phyloP scores from a whole-genome alignment of 2,113 vertebrate species.

The Xenopus tropicalis region DNA sequence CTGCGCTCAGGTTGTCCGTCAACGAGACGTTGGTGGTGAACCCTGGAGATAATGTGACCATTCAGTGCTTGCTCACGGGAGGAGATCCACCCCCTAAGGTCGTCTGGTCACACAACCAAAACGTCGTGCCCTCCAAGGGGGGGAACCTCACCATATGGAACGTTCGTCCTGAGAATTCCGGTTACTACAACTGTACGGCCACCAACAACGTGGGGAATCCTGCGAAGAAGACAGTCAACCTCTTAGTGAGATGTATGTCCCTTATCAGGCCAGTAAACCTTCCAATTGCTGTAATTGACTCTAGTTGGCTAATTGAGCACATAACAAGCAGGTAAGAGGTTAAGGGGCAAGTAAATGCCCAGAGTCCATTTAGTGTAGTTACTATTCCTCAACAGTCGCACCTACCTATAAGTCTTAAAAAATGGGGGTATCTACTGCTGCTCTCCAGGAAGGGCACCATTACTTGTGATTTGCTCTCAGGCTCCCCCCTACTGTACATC shows the following conservation, averaged over 20 bases:
- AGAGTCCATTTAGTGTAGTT: no score
- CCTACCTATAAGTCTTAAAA: no score
- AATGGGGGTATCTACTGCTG: no score
- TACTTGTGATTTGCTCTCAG: no score
- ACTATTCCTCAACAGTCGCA: no score
- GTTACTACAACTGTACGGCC: constrained; percentile 92
- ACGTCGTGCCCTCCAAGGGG: constrained; percentile 73
- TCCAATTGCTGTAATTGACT: neutral
- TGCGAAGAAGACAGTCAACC: constrained; percentile 87
- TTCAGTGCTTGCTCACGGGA: constrained; percentile 80
- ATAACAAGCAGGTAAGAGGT: no score
- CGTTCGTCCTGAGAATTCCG: constrained; percentile 76
- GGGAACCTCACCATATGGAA: constrained; percentile 76
- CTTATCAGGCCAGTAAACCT: constrained; percentile 23
- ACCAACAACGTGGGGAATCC: constrained; percentile 96
- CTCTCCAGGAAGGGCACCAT: no score
- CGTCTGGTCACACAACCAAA: constrained; percentile 82
- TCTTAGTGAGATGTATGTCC: constrained; percentile 81
- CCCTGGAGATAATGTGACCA: constrained; percentile 82
- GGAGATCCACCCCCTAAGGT: constrained; percentile 84
- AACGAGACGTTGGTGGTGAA: constrained; percentile 93
- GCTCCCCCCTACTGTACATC: no score
- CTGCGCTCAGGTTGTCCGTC: constrained; percentile 70
- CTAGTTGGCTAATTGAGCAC: no score
- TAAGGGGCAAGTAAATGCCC: no score